These are phyloP conservation scores for Prorops nasuta DNA, from an alignment of 1,140 invertebrate species.

Conservation along the genomic window DNA sequence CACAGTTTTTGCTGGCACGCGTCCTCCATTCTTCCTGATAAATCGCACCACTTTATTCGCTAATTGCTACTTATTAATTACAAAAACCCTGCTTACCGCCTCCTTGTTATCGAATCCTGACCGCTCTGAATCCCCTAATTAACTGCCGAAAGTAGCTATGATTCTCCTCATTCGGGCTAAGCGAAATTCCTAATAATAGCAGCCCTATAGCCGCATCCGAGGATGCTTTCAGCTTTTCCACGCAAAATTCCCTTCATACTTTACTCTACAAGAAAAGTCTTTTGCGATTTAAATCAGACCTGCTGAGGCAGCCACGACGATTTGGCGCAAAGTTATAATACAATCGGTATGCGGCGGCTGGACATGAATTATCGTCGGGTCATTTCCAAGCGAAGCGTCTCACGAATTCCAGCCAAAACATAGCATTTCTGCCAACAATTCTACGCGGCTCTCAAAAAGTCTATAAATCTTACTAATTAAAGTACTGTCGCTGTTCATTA, in stretches of 20 bases:
- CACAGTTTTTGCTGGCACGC: conserved; percentile 6
- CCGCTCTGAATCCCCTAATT: too few species aligned
- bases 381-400: conserved; percentile 15
- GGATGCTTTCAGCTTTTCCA: too few species aligned
- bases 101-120: background rate
- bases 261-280: too few species aligned
- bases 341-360: conserved; percentile 13
- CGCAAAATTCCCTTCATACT: too few species aligned
- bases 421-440: conserved; percentile 1
- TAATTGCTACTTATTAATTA: background rate
- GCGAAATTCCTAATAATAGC: too few species aligned
- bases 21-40: conserved; percentile 4
- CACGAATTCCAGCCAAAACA: conserved; percentile 11
- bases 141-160: too few species aligned
- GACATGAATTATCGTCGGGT: conserved; percentile 14
- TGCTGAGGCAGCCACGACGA: background rate
- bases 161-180: too few species aligned
- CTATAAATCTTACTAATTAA: conserved; percentile 2
- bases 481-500: background rate
- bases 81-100: too few species aligned
- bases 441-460: conserved; percentile 10
- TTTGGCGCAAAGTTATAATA: conserved; percentile 15
- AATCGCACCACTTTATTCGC: background rate
- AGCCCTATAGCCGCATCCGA: too few species aligned
- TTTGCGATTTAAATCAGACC: conserved; percentile 26